Percentiles rank a stretch among this genome's conserved stretches.
phyloP scores from a whole-genome alignment of 2,797 vertebrate genomes.

The Hydrophis major region DNA sequence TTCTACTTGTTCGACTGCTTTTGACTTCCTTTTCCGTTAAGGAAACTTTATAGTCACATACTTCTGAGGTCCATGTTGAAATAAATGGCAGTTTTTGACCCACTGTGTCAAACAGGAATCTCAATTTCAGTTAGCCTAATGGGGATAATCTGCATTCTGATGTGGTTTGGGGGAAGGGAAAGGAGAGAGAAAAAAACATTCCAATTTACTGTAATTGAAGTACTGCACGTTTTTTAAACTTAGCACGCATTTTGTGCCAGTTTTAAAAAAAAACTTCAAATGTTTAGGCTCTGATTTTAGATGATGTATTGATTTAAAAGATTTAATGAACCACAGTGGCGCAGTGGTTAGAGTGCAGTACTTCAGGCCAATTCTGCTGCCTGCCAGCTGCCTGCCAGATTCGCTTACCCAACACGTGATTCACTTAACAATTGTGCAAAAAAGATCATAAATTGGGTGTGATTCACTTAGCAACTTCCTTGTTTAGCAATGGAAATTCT shows the following conservation, averaged over 20 bases:
- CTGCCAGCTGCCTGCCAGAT: too few species aligned
- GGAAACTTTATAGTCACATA: background rate
- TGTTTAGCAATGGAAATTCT: background rate
- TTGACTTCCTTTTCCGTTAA: background rate
- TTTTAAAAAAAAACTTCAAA: background rate
- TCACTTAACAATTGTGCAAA: background rate
- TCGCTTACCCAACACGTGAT: too few species aligned
- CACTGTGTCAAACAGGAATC: background rate
- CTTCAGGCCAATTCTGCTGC: too few species aligned
- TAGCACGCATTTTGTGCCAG: background rate
- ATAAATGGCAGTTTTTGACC: background rate
- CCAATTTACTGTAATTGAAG: background rate
- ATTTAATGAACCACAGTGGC: background rate
- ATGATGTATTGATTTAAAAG: background rate
- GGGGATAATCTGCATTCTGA: background rate
- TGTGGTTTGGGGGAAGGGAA: too few species aligned
- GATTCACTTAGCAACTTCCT: background rate
- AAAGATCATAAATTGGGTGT: background rate
- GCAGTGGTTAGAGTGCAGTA: too few species aligned
- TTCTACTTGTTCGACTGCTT: background rate
- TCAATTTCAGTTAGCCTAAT: background rate
- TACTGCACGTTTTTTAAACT: background rate
- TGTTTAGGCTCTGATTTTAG: background rate
- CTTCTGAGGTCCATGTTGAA: background rate
- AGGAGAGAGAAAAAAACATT: background rate